Evolutionary conservation across 2,113 vertebrate species (phyloP).

Genomic region (Oryctolagus cuniculus): DNA sequence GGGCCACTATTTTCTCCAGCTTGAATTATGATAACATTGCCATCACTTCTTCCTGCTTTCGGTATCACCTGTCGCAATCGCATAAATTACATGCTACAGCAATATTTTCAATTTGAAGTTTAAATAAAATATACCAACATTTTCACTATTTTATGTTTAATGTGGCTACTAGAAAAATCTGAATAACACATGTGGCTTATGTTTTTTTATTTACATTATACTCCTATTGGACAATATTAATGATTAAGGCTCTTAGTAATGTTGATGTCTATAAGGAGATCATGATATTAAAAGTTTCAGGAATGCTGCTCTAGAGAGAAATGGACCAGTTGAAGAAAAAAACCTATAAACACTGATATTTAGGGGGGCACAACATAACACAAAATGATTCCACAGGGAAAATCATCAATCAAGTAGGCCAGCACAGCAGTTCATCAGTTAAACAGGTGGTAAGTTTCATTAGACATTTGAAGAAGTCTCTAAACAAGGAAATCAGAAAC

Average conservation of each 20-base stretch:
- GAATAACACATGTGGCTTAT: neutral
- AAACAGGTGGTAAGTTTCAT: neutral
- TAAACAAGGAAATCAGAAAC: neutral
- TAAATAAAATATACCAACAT: neutral
- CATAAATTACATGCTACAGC: neutral
- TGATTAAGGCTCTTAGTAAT: neutral
- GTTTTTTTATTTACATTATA: neutral
- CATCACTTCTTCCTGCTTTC: too few relatives aligned
- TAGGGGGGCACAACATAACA: neutral
- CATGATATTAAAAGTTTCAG: neutral
- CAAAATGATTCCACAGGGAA: neutral
- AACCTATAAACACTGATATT: neutral
- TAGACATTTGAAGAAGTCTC: neutral
- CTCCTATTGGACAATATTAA: neutral
- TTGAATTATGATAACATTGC: too few relatives aligned
- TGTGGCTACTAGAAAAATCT: neutral
- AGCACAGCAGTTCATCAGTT: neutral
- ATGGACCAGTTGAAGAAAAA: neutral
- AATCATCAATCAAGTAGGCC: neutral
- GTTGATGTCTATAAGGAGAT: neutral
- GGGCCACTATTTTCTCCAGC: too few relatives aligned
- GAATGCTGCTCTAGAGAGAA: neutral
- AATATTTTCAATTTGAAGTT: neutral
- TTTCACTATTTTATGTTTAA: neutral
- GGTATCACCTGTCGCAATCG: too few relatives aligned